Conservation (phyloP, 2,888 invertebrate species). For the Ophion ventricosus region DNA sequence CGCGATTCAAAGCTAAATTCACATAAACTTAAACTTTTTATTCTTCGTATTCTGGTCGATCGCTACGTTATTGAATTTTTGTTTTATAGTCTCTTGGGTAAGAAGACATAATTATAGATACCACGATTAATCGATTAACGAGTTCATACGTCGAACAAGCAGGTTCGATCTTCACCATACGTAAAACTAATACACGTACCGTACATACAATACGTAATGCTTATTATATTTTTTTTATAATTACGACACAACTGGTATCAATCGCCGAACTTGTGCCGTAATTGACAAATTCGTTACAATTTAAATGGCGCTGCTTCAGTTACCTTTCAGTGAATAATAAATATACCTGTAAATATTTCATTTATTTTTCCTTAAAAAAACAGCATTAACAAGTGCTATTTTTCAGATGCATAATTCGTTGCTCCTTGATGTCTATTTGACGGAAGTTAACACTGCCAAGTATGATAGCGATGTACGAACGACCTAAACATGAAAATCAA, state of each 20-base stretch:
- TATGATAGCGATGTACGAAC: slow-evolving; percentile 66
- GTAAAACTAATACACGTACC: too few species aligned
- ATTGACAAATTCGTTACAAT: too few species aligned
- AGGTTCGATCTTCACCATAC: too few species aligned
- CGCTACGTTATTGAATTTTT: not conserved
- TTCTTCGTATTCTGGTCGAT: not conserved
- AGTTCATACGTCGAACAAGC: too few species aligned
- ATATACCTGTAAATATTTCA: too few species aligned
- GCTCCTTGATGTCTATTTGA: slow-evolving; percentile 39
- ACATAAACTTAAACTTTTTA: not conserved
- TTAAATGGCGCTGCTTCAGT: too few species aligned
- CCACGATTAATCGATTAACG: too few species aligned
- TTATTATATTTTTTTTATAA: not conserved
- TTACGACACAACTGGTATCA: not conserved
- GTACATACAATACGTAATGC: too few species aligned
- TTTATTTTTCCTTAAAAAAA: not conserved
- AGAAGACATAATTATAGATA: not conserved
- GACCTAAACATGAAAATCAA: slow-evolving; percentile 54
- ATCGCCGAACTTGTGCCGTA: too few species aligned
- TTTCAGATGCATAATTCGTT: not conserved
- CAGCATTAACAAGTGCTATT: not conserved
- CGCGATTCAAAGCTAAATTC: not conserved
- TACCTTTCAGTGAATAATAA: too few species aligned
- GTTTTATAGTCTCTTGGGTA: too few species aligned
- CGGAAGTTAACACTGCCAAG: slow-evolving; percentile 64